Evolutionary conservation across 2,888 invertebrate genomes (phyloP).

Genomic region (Cremastinae sp.): DNA sequence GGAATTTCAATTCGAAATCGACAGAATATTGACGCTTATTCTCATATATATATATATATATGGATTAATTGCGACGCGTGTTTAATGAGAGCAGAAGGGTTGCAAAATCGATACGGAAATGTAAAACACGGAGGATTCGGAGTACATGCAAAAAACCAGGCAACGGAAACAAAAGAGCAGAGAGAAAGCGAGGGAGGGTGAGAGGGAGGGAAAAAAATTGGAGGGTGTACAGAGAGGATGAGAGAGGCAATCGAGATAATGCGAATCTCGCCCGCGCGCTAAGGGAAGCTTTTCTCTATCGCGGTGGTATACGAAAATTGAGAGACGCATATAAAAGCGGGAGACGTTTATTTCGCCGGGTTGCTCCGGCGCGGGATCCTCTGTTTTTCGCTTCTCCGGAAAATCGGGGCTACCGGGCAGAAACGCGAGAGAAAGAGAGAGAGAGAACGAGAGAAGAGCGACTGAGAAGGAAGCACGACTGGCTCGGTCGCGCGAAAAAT

Average conservation of each 20-base stretch:
- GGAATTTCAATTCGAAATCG: conserved; percentile 55
- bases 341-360: conserved; percentile 52
- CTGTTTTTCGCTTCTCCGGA: conserved; percentile 41
- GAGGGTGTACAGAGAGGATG: conserved; percentile 28
- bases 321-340: conserved; percentile 22
- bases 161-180: conserved; percentile 21
- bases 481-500: conserved; percentile 47
- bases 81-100: too few relatives aligned
- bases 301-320: conserved; percentile 54
- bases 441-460: conserved; percentile 37
- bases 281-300: conserved; percentile 37
- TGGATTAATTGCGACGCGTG: background rate
- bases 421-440: conserved; percentile 33
- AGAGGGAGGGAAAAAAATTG: conserved; percentile 39
- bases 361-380: conserved; percentile 30
- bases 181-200: conserved; percentile 45
- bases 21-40: conserved; percentile 42
- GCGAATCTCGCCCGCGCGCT: conserved; percentile 51
- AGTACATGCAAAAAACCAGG: background rate
- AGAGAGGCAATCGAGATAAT: conserved; percentile 59
- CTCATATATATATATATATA: background rate
- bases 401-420: conserved; percentile 15
- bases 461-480: conserved; percentile 31
- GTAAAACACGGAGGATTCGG: conserved; percentile 13
- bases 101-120: conserved; percentile 7